Conservation (phyloP, 2,797 vertebrate genomes). For the Rhinatrema bivittatum region DNA sequence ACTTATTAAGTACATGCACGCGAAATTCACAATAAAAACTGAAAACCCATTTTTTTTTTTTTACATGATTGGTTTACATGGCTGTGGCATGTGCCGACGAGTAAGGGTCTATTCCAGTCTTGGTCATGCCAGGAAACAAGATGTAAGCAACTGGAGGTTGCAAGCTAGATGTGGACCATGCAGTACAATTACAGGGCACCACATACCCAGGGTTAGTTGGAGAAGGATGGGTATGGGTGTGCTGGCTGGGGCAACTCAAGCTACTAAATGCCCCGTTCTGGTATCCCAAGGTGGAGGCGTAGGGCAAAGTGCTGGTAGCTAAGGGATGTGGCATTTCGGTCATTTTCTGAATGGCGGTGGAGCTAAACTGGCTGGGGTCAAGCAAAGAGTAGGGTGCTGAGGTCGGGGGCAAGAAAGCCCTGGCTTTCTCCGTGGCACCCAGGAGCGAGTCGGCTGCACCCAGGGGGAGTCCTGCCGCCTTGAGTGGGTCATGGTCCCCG, state of each 20-base stretch:
- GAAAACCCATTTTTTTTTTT: constrained; percentile 28
- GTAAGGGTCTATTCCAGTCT: constrained; percentile 95
- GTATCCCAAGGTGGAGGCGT: constrained; percentile 95
- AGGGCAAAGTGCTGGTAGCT: constrained; percentile 85
- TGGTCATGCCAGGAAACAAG: constrained; percentile 98
- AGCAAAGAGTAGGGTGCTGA: constrained; percentile 91
- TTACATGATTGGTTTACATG: constrained; percentile 68
- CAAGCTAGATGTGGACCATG: constrained; percentile 95
- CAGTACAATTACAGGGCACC: constrained; percentile 96
- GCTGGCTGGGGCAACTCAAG: constrained; percentile 90
- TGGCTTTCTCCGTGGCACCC: constrained; percentile 81
- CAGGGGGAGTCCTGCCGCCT: constrained; percentile 79
- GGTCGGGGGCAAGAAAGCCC: constrained; percentile 88
- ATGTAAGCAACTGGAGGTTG: constrained; percentile 98
- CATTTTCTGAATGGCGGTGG: constrained; percentile 96
- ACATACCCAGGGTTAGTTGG: constrained; percentile 97
- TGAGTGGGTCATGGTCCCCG: constrained; percentile 91
- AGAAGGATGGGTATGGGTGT: constrained; percentile 97
- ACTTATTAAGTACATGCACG: constrained; percentile 74
- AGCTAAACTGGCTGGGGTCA: constrained; percentile 94
- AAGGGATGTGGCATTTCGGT: constrained; percentile 93
- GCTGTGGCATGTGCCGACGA: constrained; percentile 90
- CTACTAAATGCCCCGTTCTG: constrained; percentile 95
- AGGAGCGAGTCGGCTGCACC: constrained; percentile 86
- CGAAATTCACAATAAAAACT: constrained; percentile 68